Conservation (phyloP, 2,888 invertebrate species). For the Temnothorax rugatulus region DNA sequence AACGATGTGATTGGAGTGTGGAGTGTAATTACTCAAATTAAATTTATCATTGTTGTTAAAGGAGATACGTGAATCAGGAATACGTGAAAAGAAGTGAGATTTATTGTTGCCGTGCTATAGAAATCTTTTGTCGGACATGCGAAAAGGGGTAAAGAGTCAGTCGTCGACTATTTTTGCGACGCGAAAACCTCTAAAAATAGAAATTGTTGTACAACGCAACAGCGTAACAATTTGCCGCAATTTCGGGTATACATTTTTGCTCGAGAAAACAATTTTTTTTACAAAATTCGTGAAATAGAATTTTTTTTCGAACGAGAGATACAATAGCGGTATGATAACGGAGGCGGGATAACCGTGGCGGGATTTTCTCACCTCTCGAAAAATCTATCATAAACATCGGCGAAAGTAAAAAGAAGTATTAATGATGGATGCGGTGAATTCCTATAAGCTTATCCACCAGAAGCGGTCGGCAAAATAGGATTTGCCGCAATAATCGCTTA, state of each 20-base stretch:
- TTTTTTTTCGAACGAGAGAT: slow-evolving; percentile 21
- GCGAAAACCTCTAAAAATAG: slow-evolving; percentile 24
- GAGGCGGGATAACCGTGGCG: slow-evolving; percentile 38
- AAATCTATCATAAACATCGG: slow-evolving; percentile 56
- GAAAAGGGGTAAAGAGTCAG: slow-evolving; percentile 14
- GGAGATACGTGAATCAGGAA: background rate
- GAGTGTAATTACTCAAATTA: slow-evolving; percentile 1
- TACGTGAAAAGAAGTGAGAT: slow-evolving; percentile 15
- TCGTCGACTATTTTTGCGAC: slow-evolving; percentile 7
- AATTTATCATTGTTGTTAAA: background rate
- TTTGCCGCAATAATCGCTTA: slow-evolving; percentile 48
- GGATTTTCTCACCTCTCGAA: slow-evolving; percentile 53
- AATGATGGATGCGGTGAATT: slow-evolving; percentile 54
- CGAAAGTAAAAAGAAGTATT: slow-evolving; percentile 50
- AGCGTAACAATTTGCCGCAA: slow-evolving; percentile 4
- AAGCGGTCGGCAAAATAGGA: slow-evolving; percentile 52
- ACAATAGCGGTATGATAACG: slow-evolving; percentile 36
- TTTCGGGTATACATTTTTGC: background rate
- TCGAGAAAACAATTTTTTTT: background rate
- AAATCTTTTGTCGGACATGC: background rate
- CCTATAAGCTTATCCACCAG: slow-evolving; percentile 40
- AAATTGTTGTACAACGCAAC: slow-evolving; percentile 7
- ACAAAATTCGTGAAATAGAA: slow-evolving; percentile 26
- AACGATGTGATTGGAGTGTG: background rate
- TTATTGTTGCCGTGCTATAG: background rate